These are phyloP conservation scores for Rhinoptilus africanus DNA, from an alignment of 2,113 vertebrate genomes.

Conservation along the genomic window DNA sequence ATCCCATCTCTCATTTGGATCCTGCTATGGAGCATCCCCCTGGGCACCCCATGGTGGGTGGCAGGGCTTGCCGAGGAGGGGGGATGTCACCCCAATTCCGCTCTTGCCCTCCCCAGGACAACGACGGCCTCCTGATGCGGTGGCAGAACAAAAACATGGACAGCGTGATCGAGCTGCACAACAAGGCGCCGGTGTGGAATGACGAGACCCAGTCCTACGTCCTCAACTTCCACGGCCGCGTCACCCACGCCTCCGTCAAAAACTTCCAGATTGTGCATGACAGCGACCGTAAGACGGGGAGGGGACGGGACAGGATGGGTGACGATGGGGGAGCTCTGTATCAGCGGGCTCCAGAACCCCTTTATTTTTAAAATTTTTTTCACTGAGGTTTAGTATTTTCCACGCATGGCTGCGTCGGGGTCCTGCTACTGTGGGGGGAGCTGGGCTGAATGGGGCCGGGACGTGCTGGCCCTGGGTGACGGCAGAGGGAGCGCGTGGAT, in stretches of 20 bases:
- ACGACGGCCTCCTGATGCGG: conserved; percentile 86
- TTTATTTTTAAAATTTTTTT: too few species aligned
- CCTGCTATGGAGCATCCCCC: neutral
- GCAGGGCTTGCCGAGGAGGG: neutral
- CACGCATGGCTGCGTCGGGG: neutral
- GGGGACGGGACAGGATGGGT: rapidly evolving
- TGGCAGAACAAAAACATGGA: conserved; percentile 92
- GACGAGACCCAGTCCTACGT: conserved; percentile 92
- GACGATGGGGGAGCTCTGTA: rapidly evolving
- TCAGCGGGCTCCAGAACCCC: neutral
- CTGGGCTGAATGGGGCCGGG: neutral
- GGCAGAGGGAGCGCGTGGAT: neutral
- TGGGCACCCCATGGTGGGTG: too few species aligned
- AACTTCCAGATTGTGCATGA: conserved; percentile 96
- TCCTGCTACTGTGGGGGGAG: neutral
- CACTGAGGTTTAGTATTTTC: too few species aligned
- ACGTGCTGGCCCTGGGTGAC: neutral
- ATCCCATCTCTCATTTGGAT: neutral
- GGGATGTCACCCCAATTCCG: neutral
- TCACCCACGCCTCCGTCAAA: conserved; percentile 96
- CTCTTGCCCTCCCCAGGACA: conserved; percentile 76
- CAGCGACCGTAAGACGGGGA: conserved; percentile 85
- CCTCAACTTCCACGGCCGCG: conserved; percentile 94
- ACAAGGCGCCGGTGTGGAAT: conserved; percentile 94
- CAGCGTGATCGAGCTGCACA: conserved; percentile 92